These are phyloP conservation scores for Rhinolophus sinicus DNA, from an alignment of 2,113 vertebrate species.

Conservation along the genomic window DNA sequence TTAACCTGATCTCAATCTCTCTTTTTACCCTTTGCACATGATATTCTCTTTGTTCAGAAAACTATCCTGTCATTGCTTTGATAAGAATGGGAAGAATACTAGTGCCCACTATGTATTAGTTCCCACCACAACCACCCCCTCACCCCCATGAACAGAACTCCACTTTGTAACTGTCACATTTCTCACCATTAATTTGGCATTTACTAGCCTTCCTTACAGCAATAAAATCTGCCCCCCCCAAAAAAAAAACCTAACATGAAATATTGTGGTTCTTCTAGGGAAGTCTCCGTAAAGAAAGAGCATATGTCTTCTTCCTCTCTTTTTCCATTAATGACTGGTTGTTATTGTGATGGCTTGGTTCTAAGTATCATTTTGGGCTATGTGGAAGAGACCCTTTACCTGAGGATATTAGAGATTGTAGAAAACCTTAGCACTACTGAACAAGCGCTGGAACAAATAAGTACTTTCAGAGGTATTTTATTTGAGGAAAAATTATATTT, in stretches of 20 bases:
- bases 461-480: neutral
- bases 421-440: neutral
- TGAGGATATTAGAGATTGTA: neutral
- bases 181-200: neutral
- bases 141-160: neutral
- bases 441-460: neutral
- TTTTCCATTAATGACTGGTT: neutral
- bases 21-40: neutral
- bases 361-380: neutral
- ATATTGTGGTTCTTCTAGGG: neutral
- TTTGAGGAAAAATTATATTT: neutral
- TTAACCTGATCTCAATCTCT: neutral
- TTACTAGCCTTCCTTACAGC: neutral
- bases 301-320: neutral
- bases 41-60: neutral
- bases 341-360: neutral
- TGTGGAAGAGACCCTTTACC: neutral
- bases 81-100: neutral
- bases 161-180: neutral
- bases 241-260: neutral
- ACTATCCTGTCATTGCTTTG: neutral
- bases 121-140: too few relatives aligned
- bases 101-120: neutral
- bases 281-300: neutral
- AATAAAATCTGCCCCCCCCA: neutral